A percentile compares a stretch with the other conserved stretches of the same genome.
Conservation (phyloP, 1,140 invertebrate species). For the Papilio helenus region DNA sequence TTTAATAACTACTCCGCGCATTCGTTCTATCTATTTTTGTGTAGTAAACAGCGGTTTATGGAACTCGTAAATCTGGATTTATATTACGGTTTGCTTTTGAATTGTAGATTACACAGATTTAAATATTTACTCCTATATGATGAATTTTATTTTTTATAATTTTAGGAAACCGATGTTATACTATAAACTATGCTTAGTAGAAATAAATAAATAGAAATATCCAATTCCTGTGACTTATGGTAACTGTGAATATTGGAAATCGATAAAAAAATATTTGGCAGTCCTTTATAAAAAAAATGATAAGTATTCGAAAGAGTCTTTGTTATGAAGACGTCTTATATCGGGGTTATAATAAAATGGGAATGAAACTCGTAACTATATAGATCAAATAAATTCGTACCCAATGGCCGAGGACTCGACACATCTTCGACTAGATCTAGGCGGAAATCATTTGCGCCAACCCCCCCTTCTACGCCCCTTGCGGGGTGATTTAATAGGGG, state of each 20-base stretch:
- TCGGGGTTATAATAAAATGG: conserved; percentile 26
- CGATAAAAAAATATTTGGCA: conserved; percentile 18
- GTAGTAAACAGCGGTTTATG: conserved; percentile 15
- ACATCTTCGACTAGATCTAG: conserved; percentile 48
- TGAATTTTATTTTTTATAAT: background rate
- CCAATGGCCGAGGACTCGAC: conserved; percentile 42
- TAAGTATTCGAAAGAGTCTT: conserved; percentile 26
- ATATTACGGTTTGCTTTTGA: background rate
- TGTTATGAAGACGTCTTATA: conserved; percentile 29
- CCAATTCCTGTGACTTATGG: background rate
- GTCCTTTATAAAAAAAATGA: conserved; percentile 19
- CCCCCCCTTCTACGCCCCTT: conserved; percentile 42
- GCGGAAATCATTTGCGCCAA: conserved; percentile 64
- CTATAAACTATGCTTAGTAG: no score
- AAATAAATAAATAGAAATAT: background rate
- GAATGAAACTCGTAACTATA: conserved; percentile 32
- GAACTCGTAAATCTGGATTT: conserved; percentile 23
- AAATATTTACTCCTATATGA: background rate
- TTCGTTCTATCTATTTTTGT: conserved; percentile 25
- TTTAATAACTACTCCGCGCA: conserved; percentile 22
- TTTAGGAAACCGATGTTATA: no score
- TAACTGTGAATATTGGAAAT: conserved; percentile 21
- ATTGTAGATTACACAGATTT: background rate
- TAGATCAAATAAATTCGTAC: conserved; percentile 45
- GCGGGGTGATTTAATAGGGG: conserved; percentile 58